Percentiles rank a stretch among this genome's conserved stretches.
Conservation (phyloP, 2,888 invertebrate genomes). For the Meliscaeva auricollis region DNA sequence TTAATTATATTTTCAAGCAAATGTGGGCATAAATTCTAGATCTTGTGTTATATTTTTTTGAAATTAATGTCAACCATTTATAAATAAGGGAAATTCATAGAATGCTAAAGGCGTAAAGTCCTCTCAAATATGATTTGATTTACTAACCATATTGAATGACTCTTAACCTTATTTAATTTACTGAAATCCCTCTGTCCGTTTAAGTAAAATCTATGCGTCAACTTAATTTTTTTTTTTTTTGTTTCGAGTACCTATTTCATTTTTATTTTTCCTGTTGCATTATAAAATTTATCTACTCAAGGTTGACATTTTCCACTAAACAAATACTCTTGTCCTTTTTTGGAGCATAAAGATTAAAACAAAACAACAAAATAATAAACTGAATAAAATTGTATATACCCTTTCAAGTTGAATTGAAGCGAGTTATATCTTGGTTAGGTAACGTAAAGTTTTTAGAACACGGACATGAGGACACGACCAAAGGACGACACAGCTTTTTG, state of each 20-base stretch:
- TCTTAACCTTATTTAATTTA: not conserved
- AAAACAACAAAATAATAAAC: not conserved
- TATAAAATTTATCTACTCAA: conserved; percentile 14
- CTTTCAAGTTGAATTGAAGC: conserved; percentile 13
- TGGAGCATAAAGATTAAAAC: not conserved
- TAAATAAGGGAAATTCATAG: too few relatives aligned
- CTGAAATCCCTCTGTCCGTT: not conserved
- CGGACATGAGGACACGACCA: not conserved
- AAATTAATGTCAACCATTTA: too few relatives aligned
- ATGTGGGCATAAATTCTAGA: too few relatives aligned
- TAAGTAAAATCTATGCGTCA: not conserved
- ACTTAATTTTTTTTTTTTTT: not conserved
- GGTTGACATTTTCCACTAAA: conserved; percentile 19
- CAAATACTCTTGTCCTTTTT: conserved; percentile 18
- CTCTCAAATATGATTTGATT: too few relatives aligned
- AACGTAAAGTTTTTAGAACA: conserved; percentile 26
- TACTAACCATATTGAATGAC: too few relatives aligned
- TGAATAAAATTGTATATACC: conserved; percentile 10
- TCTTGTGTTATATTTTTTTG: too few relatives aligned
- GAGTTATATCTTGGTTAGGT: conserved; percentile 24
- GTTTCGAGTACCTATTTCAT: not conserved
- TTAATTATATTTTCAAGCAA: too few relatives aligned
- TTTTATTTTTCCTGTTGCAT: not conserved
- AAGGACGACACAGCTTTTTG: not conserved
- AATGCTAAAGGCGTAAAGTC: too few relatives aligned